These are phyloP conservation scores for Cavia aperea DNA, from an alignment of 2,113 vertebrate genomes.

Conservation along the genomic window DNA sequence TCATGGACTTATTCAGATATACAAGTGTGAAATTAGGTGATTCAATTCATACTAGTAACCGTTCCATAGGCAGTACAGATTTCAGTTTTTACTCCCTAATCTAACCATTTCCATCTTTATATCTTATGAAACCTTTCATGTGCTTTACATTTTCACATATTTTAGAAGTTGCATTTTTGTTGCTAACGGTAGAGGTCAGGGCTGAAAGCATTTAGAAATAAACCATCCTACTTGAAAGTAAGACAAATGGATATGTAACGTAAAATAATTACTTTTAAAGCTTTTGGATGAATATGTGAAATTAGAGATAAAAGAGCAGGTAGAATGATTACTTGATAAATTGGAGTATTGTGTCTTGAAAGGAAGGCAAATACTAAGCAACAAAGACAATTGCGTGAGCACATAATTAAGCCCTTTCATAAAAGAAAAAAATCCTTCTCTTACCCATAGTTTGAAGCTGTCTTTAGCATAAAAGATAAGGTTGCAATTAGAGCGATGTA, in stretches of 20 bases:
- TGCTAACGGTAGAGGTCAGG: slow-evolving; percentile 14
- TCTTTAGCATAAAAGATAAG: slow-evolving; percentile 62
- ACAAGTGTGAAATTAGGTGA: background rate
- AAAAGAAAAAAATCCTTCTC: slow-evolving; percentile 48
- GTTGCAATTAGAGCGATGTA: slow-evolving; percentile 59
- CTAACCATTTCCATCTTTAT: background rate
- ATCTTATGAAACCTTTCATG: background rate
- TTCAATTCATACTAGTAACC: background rate
- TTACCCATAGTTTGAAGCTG: slow-evolving; percentile 48
- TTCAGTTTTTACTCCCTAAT: background rate
- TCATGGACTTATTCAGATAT: background rate
- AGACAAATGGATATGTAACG: slow-evolving; percentile 35
- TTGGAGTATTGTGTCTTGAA: slow-evolving; percentile 69
- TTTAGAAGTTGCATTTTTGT: slow-evolving; percentile 11
- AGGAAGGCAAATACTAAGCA: slow-evolving; percentile 59
- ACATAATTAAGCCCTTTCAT: slow-evolving; percentile 65
- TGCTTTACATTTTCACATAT: slow-evolving; percentile 30
- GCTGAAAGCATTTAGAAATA: slow-evolving; percentile 49
- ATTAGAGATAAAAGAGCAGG: slow-evolving; percentile 62
- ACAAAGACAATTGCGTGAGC: slow-evolving; percentile 59
- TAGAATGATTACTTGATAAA: slow-evolving; percentile 67
- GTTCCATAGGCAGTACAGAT: background rate
- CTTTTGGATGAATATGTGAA: slow-evolving; percentile 58
- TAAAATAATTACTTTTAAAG: slow-evolving; percentile 55
- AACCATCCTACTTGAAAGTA: slow-evolving; percentile 38